Evolutionary conservation across 2,113 vertebrate genomes (phyloP), one percentile per base, ranked within the genome.

Genomic region (Loxodonta africana): DNA sequence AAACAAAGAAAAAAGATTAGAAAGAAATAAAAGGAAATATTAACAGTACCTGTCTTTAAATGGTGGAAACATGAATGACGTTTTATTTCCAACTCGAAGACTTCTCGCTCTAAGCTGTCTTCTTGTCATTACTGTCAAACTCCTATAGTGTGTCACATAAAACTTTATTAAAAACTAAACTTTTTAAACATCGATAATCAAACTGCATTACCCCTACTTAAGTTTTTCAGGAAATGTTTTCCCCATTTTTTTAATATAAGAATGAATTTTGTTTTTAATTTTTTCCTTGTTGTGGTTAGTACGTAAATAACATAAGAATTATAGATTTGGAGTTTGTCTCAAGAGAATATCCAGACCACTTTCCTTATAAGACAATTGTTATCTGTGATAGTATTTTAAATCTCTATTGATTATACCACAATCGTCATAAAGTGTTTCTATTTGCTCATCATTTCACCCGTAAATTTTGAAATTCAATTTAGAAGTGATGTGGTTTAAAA

Each of bases 391-490:
- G 25, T n/a, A 83, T 83, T 96, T 91, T 53, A 87, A 87, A 81
- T 86, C 20, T 37, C n/a, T 48, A 60, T 21, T 4, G 21, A 60
- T 90, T 62, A 74, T 21, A 44, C 57, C 83, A 60, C 21, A 76
- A 5, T 5, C 53, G 17, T 71, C 80, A 28, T 33, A 69, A 67
- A 63, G 44, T 67, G 28, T 89, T 83, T 85, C 86, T 44, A 25
- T 65, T 20, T 63, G 41, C 7, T 90, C 37, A 21, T 51, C 28
- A 88, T 62, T 74, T 73, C 53, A 57, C 73, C 57, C 37, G 62
- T 82, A 92, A 85, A 73, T 20, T 53, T 51, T 57, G 53, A 91
- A 74, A 92, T 90, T 95, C 96, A 97, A 95, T 65, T 44, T 78
- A 94, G 30, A 92, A 81, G 37, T 53, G 10, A 80, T n/a, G 30